Conservation (phyloP, 1,140 invertebrate genomes). For the Littorina saxatilis region DNA sequence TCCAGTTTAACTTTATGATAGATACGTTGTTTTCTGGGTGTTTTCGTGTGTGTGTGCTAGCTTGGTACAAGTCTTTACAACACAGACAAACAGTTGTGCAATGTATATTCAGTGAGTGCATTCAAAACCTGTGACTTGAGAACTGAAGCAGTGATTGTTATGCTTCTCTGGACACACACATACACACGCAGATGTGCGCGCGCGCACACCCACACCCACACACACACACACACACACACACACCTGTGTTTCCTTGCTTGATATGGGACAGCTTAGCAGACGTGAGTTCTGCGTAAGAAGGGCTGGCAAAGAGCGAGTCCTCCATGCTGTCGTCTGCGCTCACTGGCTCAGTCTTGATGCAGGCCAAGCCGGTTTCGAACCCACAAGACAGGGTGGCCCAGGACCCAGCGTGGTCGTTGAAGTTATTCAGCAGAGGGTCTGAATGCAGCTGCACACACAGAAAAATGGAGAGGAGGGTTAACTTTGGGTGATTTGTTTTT, state of each 20-base stretch:
- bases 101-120: too few relatives aligned
- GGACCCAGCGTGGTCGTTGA: neutral
- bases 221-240: neutral
- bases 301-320: neutral
- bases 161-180: too few relatives aligned
- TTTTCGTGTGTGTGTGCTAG: too few relatives aligned
- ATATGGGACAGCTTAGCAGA: slow-evolving; percentile 14
- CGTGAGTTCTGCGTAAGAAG: neutral
- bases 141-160: too few relatives aligned
- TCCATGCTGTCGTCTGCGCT: neutral
- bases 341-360: neutral
- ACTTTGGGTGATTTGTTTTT: too few relatives aligned
- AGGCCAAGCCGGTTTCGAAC: neutral
- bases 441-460: slow-evolving; percentile 11
- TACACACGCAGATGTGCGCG: too few relatives aligned
- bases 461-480: too few relatives aligned
- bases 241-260: slow-evolving; percentile 20
- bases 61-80: too few relatives aligned
- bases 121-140: too few relatives aligned
- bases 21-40: too few relatives aligned
- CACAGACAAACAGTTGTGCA: too few relatives aligned
- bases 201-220: neutral
- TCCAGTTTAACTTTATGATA: too few relatives aligned
- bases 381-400: neutral
- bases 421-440: neutral